Base-by-base conservation (phyloP, 1,140 invertebrate genomes). In the Drosophila littoralis region DNA sequence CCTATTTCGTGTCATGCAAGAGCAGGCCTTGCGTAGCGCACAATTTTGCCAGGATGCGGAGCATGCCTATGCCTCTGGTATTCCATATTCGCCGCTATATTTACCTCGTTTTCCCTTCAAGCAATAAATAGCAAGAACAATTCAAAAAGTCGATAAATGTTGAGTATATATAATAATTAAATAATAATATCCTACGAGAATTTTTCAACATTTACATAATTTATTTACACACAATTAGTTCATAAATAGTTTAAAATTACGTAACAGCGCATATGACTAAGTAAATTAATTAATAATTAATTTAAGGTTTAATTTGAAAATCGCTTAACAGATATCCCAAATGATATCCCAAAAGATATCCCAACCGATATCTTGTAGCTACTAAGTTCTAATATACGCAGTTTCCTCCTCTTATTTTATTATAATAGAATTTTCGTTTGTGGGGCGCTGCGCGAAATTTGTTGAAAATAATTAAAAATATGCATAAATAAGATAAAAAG, bases 201-300 rank as follows among this genome's bases (percentile, higher is more conserved):
- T 74, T 54, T 74, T 68, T 73, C 59, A 82, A 86, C 70, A 84
- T 84, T 78, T 84, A 82, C 79, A 90, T 89, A 89, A 89, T 89
- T 89, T 89, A 89, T 89, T 89, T 89, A 89, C 85, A 89, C 77
- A 69, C 80, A 65, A 71, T 78, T 78, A 89, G 80, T 90, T 89
- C 84, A 89, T 89, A 89, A 89, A 89, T 89, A 89, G 84, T 77
- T 89, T 89, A 89, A 84, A 89, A 89, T 89, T 89, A 89, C 84
- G 88, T 89, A 89, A 89, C 84, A 89, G 84, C 84, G 84, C 84
- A 84, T 89, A 89, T 89, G 84, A 89, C 84, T 89, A 89, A 89
- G 81, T 89, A 78, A 61, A 89, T 84, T 84, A 76, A 66, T 72
- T 84, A 68, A 59, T 52, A 67, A 72, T 81, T 84, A 75, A 75